Evolutionary conservation across 2,888 invertebrate genomes (phyloP), one percentile per base, ranked within the genome.

Genomic region (Tachystola acroxantha): DNA sequence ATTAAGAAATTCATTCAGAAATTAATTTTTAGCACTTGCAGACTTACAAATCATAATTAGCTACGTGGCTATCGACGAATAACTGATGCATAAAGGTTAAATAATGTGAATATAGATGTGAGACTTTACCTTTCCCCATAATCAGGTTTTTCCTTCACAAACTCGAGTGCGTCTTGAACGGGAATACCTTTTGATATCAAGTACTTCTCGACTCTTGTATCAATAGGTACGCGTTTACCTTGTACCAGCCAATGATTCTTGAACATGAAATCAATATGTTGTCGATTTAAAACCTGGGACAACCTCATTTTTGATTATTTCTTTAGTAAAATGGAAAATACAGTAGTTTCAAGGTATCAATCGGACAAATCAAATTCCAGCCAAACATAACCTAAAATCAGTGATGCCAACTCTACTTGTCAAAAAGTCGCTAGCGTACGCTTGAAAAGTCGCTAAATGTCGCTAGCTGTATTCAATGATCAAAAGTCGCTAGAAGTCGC

Each of bases 211-310:
- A 90, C 78, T 0, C 85, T 85, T 2, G 89, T 89, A 34, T 92
- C 88, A 3, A 71, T 44, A 0, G 91, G 79, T 40, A 77, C 77
- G 45, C 90, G 88, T 62, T 89, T 90, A 0, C 93, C 91, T 73
- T 92, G 91, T 2, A 89, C 52, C 45, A 89, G 71, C 95, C 95
- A 96, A 66, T 93, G 90, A 44, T 86, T 89, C 66, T 91, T 91
- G 48, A 92, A 91, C 84, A 91, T 90, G 84, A 92, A 90, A 29
- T 89, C 93, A 49, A 94, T 88, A 63, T 95, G 93, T 57, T 94
- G 93, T 19, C 89, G 84, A 39, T 73, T 86, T 48, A 94, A 73
- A 42, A 88, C 74, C 42, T 84, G 84, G 9, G 93, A 89, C 26
- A 93, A 51, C 51, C 89, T 91, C 95, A 95, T 95, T 67, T 65